Conservation (phyloP, 2,113 vertebrate species). For the Xyliphius kryptos region DNA sequence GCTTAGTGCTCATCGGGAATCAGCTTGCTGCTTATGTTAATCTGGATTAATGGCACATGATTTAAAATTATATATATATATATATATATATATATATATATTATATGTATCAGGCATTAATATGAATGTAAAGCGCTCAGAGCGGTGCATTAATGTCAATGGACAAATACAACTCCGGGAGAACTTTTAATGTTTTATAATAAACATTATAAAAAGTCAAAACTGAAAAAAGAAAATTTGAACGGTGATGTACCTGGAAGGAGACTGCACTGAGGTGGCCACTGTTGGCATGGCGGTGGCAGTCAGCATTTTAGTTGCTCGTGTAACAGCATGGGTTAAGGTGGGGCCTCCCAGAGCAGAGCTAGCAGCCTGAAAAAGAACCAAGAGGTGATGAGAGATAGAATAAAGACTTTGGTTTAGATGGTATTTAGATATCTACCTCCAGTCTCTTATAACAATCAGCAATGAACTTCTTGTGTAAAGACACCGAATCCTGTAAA, state of each 20-base stretch:
- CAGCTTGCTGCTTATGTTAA: too few species aligned
- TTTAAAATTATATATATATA: too few species aligned
- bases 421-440: slow-evolving; percentile 58
- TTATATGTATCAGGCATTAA: too few species aligned
- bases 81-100: too few species aligned
- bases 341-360: slow-evolving; percentile 93
- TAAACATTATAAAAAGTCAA: slow-evolving; percentile 45
- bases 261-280: slow-evolving; percentile 96
- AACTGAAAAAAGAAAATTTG: too few species aligned
- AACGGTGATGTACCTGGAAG: slow-evolving; percentile 80
- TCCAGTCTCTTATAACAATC: slow-evolving; percentile 96
- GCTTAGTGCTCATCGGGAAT: too few species aligned
- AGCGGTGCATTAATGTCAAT: too few species aligned
- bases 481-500: slow-evolving; percentile 89
- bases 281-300: slow-evolving; percentile 97
- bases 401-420: neutral
- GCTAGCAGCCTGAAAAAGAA: slow-evolving; percentile 79
- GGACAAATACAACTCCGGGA: too few species aligned
- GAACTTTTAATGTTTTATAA: too few species aligned
- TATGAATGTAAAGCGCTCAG: too few species aligned
- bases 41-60: too few species aligned
- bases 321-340: slow-evolving; percentile 92
- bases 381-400: neutral
- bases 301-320: slow-evolving; percentile 98
- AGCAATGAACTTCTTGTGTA: slow-evolving; percentile 98